Percentiles rank a stretch among this genome's conserved stretches.
Evolutionary conservation across 2,888 invertebrate genomes (phyloP).

Genomic region (Scaptomyza caliginosa): DNA sequence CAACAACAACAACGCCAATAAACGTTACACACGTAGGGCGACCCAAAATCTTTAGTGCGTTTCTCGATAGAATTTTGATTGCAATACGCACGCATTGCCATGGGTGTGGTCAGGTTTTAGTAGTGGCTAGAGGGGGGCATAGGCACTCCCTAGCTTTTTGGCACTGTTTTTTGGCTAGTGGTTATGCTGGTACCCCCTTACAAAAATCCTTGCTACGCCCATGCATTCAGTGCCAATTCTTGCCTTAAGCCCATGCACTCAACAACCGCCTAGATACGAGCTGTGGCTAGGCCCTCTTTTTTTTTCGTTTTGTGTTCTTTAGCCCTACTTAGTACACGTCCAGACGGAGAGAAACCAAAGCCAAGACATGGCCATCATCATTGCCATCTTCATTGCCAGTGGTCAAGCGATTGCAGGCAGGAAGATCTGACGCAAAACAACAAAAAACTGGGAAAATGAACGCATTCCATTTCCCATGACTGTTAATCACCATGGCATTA

Average conservation of each 20-base stretch:
- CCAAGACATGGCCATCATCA: conserved; percentile 6
- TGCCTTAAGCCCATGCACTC: conserved; percentile 16
- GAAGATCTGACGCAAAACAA: conserved; percentile 23
- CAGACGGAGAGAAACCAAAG: neutral
- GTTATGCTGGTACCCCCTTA: neutral
- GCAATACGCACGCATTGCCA: conserved; percentile 63
- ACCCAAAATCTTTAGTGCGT: conserved; percentile 65
- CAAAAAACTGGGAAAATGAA: conserved; percentile 73
- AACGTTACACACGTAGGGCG: conserved; percentile 62
- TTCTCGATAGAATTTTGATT: conserved; percentile 76
- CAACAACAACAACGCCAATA: conserved; percentile 34
- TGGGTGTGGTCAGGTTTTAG: conserved; percentile 3
- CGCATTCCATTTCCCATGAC: conserved; percentile 76
- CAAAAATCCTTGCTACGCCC: neutral
- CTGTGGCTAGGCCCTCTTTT: conserved; percentile 8
- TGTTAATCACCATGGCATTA: conserved; percentile 75
- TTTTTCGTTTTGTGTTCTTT: too few relatives aligned
- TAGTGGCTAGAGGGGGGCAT: too few relatives aligned
- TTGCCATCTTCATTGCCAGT: conserved; percentile 3
- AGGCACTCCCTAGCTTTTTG: too few relatives aligned
- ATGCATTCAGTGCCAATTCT: conserved; percentile 19
- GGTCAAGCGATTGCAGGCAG: conserved; percentile 12
- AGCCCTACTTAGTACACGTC: conserved; percentile 36
- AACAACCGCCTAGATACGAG: conserved; percentile 33
- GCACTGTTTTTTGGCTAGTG: too few relatives aligned